Percentiles rank a stretch among this genome's conserved stretches.
phyloP scores from a whole-genome alignment of 2,113 vertebrate species.

The Cyprinodon tularosa region DNA sequence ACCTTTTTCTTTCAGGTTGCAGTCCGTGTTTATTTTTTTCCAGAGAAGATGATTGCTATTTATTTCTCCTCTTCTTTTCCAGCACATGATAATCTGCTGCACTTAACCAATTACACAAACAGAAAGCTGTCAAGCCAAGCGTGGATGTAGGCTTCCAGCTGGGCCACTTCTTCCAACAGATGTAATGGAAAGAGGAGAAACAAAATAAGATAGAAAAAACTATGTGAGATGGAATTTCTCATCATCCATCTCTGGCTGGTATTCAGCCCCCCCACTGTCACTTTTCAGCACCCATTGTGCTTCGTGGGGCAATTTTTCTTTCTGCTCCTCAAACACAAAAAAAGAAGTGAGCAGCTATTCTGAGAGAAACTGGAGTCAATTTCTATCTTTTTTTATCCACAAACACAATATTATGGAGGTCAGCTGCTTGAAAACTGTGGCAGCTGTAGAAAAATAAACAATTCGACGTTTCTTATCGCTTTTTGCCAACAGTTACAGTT shows the following conservation, averaged over 20 bases:
- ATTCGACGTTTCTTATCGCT: background rate
- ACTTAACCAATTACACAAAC: slow-evolving; percentile 59
- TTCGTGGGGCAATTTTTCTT: slow-evolving; percentile 45
- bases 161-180: slow-evolving; percentile 51
- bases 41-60: background rate
- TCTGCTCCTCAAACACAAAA: slow-evolving; percentile 49
- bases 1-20: background rate
- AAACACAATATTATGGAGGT: background rate
- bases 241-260: slow-evolving; percentile 46
- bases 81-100: slow-evolving; percentile 45
- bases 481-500: background rate
- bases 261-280: slow-evolving; percentile 32
- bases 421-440: background rate
- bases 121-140: slow-evolving; percentile 15
- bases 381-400: slow-evolving; percentile 14
- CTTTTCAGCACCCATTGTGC: slow-evolving; percentile 67
- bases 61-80: background rate
- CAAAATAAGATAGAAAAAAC: slow-evolving; percentile 7
- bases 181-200: background rate
- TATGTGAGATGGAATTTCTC: slow-evolving; percentile 43
- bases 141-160: slow-evolving; percentile 31
- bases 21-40: background rate
- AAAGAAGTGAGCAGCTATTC: slow-evolving; percentile 29
- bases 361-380: slow-evolving; percentile 45
- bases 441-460: background rate